Percentiles rank a stretch among this genome's conserved stretches.
phyloP scores from a whole-genome alignment of 2,797 vertebrate species.

The Hippopotamyrus pictus region DNA sequence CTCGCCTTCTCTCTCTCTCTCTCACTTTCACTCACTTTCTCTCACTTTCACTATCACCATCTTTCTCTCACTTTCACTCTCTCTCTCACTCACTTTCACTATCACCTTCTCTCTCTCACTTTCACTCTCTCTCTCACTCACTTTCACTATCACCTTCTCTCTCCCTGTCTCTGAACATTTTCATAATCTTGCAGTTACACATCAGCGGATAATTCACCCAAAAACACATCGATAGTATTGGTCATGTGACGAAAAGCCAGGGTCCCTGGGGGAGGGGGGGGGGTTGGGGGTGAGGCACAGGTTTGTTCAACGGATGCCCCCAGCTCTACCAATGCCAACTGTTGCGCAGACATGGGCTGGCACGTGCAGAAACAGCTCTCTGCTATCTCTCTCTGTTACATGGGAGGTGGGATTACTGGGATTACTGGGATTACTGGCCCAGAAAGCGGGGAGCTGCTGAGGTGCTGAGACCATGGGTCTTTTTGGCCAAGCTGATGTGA shows the following conservation, averaged over 20 bases:
- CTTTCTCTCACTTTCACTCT: background rate
- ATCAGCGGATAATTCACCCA: background rate
- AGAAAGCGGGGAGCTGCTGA: constrained; percentile 4
- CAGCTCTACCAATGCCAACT: background rate
- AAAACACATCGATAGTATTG: background rate
- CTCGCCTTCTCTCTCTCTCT: too few species aligned
- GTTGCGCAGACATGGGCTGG: background rate
- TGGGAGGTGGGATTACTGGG: constrained; percentile 7
- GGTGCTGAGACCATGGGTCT: constrained; percentile 24
- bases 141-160: background rate
- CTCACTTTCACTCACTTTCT: background rate
- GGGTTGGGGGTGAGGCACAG: too few species aligned
- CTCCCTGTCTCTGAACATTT: background rate
- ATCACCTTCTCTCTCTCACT: background rate
- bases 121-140: background rate
- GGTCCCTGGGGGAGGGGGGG: too few species aligned
- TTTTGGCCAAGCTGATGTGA: constrained; percentile 41
- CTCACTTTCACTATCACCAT: background rate
- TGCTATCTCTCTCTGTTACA: background rate
- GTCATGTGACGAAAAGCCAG: background rate
- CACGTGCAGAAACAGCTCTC: background rate
- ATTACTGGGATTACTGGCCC: constrained; percentile 18
- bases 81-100: background rate
- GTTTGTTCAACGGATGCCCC: background rate
- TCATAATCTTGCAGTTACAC: background rate